Conservation (phyloP, 2,797 vertebrate species). For the Typhlichthys eigenmanni region DNA sequence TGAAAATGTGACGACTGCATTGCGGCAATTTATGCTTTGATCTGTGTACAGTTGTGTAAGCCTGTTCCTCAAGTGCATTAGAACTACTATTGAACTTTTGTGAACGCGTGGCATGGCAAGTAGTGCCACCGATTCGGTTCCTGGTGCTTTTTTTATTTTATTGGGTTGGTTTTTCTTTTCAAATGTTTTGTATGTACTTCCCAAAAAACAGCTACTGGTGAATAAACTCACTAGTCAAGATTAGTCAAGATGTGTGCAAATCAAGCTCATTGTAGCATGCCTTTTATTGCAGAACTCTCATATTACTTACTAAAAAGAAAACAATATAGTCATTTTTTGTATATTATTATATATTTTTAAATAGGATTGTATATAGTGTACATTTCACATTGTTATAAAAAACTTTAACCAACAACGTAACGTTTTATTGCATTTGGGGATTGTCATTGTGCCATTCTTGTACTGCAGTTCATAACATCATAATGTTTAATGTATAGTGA, state of each 20-base stretch:
- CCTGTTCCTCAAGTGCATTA: constrained; percentile 75
- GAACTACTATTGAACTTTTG: constrained; percentile 79
- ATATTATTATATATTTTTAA: constrained; percentile 67
- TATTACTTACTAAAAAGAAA: constrained; percentile 52
- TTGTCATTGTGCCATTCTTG: constrained; percentile 57
- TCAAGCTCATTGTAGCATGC: constrained; percentile 59
- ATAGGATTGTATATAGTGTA: constrained; percentile 83
- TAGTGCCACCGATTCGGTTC: constrained; percentile 47
- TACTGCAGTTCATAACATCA: constrained; percentile 68
- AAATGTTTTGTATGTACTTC: constrained; percentile 4
- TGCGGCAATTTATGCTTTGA: constrained; percentile 64
- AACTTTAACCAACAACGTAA: constrained; percentile 44
- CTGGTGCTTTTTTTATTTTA: constrained; percentile 61
- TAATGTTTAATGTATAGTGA: constrained; percentile 82
- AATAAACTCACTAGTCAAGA: constrained; percentile 41
- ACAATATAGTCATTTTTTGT: constrained; percentile 51
- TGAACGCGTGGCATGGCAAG: constrained; percentile 57
- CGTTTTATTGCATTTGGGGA: constrained; percentile 44
- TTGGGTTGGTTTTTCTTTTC: constrained; percentile 9
- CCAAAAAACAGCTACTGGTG: constrained; percentile 40
- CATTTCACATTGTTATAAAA: constrained; percentile 65
- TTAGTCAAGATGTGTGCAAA: constrained; percentile 38
- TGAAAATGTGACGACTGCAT: constrained; percentile 77
- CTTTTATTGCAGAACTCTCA: constrained; percentile 52
- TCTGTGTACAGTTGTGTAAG: constrained; percentile 70